phyloP scores from a whole-genome alignment of 2,797 vertebrate species.

The Chloroceryle inda region DNA sequence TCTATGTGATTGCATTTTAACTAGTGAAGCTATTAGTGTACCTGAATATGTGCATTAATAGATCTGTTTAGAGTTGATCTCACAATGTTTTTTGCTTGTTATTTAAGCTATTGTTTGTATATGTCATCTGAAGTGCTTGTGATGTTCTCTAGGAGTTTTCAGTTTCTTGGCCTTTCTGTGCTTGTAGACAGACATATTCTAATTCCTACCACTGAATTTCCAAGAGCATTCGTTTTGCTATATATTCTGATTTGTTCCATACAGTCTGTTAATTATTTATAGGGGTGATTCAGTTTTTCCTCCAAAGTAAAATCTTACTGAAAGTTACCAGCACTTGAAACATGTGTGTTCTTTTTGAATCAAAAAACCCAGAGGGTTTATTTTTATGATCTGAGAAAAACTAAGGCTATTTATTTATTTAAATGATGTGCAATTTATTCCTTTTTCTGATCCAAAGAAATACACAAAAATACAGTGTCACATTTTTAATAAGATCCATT shows the following conservation, averaged over 20 bases:
- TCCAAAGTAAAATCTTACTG: not conserved
- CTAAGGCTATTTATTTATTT: rapidly evolving
- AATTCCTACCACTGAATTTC: not conserved
- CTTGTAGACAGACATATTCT: not conserved
- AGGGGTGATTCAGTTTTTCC: not conserved
- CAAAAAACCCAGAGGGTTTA: not conserved
- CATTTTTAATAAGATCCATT: not conserved
- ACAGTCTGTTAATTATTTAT: not conserved
- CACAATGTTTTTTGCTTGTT: not conserved
- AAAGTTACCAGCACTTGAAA: not conserved
- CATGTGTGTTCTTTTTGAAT: not conserved
- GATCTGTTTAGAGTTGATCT: not conserved
- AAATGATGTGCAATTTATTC: not conserved
- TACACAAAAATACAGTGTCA: not conserved
- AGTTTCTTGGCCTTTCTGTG: not conserved
- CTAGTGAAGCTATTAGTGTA: not conserved
- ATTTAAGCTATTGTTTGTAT: not conserved
- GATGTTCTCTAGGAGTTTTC: not conserved
- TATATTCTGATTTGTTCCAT: not conserved
- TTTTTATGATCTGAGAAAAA: not conserved
- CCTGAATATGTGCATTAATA: not conserved
- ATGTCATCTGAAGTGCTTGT: not conserved
- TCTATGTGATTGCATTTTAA: not conserved
- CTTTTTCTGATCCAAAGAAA: not conserved
- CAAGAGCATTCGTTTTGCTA: not conserved